Conservation (phyloP, 1,140 invertebrate species). For the Planococcus citri region DNA sequence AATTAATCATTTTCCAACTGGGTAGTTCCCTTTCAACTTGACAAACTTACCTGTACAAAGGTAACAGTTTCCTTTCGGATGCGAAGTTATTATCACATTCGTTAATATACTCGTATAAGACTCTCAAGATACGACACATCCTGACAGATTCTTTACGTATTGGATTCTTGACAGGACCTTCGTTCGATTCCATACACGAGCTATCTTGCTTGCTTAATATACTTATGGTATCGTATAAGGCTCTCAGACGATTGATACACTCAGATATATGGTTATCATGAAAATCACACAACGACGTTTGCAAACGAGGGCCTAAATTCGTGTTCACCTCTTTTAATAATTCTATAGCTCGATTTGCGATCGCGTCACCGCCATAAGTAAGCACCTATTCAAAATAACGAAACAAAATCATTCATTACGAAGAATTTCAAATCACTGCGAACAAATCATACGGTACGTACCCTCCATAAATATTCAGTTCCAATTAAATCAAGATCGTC, state of each 20-base stretch:
- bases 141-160: constrained; percentile 55
- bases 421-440: background rate
- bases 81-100: constrained; percentile 89
- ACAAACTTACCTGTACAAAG: constrained; percentile 55
- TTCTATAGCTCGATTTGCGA: constrained; percentile 80
- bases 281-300: constrained; percentile 60
- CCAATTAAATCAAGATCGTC: constrained; percentile 87
- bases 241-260: constrained; percentile 76
- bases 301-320: constrained; percentile 74
- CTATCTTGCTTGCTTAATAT: constrained; percentile 34
- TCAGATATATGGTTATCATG: constrained; percentile 83
- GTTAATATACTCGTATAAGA: constrained; percentile 87
- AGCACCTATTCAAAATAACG: constrained; percentile 48
- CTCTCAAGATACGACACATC: constrained; percentile 88
- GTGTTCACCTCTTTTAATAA: constrained; percentile 87
- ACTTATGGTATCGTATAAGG: constrained; percentile 60
- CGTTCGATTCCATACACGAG: background rate
- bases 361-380: constrained; percentile 77
- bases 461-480: constrained; percentile 90
- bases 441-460: constrained; percentile 35
- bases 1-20: constrained; percentile 5
- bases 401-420: constrained; percentile 25
- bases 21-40: no score
- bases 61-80: constrained; percentile 77
- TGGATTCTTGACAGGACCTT: background rate